A percentile compares a stretch with the other conserved stretches of the same genome.
phyloP scores from a whole-genome alignment of 2,113 vertebrate genomes.

The Trichechus manatus region DNA sequence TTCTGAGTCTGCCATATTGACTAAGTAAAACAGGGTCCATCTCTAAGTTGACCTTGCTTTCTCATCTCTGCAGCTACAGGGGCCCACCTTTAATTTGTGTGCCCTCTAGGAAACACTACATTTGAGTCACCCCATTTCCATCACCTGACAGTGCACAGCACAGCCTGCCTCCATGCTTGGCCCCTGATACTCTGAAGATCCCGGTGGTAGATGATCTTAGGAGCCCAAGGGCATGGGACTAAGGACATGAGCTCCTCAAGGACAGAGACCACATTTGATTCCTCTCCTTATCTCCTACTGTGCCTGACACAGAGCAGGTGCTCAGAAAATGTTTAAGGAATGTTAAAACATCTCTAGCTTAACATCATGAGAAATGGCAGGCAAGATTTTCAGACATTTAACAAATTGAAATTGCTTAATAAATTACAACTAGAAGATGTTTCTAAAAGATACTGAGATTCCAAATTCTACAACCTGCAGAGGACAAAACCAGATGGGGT shows the following conservation, averaged over 20 bases:
- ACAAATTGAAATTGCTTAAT: conserved; percentile 38
- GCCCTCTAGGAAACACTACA: background rate
- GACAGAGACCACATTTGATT: background rate
- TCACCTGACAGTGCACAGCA: background rate
- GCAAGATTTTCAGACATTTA: conserved; percentile 54
- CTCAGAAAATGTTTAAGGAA: background rate
- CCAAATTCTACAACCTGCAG: conserved; percentile 39
- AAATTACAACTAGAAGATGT: conserved; percentile 55
- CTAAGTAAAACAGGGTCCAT: background rate
- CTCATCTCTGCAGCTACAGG: background rate
- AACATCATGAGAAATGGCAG: conserved; percentile 11
- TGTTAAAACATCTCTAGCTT: conserved; percentile 30
- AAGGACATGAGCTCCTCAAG: background rate
- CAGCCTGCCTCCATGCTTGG: background rate
- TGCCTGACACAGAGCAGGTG: conserved; percentile 50
- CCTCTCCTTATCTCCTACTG: conserved; percentile 19
- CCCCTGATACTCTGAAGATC: background rate
- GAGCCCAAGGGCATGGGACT: background rate
- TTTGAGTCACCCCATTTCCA: background rate
- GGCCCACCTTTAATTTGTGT: background rate
- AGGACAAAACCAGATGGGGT: conserved; percentile 10
- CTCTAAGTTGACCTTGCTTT: background rate
- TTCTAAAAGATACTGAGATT: conserved; percentile 38
- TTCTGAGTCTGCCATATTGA: background rate
- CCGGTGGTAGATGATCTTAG: background rate